These are phyloP conservation scores for Mayetiola destructor DNA, from an alignment of 2,888 invertebrate genomes.

Conservation along the genomic window DNA sequence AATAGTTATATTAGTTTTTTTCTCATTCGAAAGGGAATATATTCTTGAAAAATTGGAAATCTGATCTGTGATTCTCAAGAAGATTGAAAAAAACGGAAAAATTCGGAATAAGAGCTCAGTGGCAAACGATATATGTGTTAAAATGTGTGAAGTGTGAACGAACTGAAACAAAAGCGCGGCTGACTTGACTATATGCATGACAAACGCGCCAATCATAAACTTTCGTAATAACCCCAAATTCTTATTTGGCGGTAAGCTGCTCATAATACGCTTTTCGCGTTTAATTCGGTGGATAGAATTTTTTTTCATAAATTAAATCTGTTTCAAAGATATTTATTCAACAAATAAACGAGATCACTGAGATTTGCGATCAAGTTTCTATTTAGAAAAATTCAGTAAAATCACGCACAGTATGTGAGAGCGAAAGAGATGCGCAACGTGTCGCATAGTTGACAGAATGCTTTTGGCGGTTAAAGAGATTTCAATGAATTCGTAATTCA, in stretches of 20 bases:
- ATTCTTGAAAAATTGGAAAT: background rate
- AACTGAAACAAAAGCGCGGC: conserved; percentile 13
- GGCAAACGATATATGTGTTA: no score
- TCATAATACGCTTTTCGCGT: background rate
- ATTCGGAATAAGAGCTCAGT: background rate
- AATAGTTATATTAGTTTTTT: no score
- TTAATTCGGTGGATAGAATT: background rate
- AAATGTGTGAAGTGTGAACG: conserved; percentile 1
- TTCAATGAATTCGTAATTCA: conserved; percentile 3
- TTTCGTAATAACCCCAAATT: conserved; percentile 13
- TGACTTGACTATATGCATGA: no score
- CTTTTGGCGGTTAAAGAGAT: conserved; percentile 7
- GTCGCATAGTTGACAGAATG: conserved; percentile 12
- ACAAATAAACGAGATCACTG: no score
- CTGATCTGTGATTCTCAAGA: background rate
- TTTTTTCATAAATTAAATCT: no score
- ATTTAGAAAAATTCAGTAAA: no score
- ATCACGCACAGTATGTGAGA: background rate
- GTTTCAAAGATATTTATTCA: no score
- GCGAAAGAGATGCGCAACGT: conserved; percentile 8
- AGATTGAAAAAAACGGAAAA: background rate
- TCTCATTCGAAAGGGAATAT: background rate
- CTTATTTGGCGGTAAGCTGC: conserved; percentile 4
- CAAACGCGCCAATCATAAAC: conserved; percentile 11
- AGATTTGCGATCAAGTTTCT: no score